A percentile compares a stretch with the other conserved stretches of the same genome.
These are phyloP conservation scores for Etheostoma nigrum DNA, from an alignment of 2,797 vertebrate species.

Conservation along the genomic window DNA sequence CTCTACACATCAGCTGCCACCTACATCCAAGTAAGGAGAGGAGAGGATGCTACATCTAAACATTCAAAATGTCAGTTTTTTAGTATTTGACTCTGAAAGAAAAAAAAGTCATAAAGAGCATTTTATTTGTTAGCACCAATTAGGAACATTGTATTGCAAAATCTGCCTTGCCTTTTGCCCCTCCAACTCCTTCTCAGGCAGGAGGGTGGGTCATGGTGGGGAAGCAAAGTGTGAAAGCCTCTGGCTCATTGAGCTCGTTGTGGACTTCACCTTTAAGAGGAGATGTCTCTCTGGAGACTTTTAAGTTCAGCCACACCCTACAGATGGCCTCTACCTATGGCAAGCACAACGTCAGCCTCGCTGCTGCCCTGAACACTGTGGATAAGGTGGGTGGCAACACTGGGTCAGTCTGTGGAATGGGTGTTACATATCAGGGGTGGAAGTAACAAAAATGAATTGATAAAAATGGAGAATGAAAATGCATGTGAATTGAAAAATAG, in stretches of 20 bases:
- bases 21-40: slow-evolving; percentile 85
- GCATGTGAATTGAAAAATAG: too few relatives aligned
- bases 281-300: slow-evolving; percentile 84
- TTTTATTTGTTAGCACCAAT: not conserved
- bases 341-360: slow-evolving; percentile 84
- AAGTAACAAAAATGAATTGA: too few relatives aligned
- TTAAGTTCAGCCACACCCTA: slow-evolving; percentile 78
- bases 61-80: not conserved
- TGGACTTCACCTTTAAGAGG: slow-evolving; percentile 86
- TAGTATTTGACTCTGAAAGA: not conserved
- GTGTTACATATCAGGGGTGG: too few relatives aligned
- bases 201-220: slow-evolving; percentile 71
- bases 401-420: not conserved
- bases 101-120: not conserved
- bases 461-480: too few relatives aligned
- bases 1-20: slow-evolving; percentile 83
- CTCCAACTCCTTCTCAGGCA: slow-evolving; percentile 58
- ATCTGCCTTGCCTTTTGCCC: not conserved
- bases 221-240: slow-evolving; percentile 78
- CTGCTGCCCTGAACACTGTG: slow-evolving; percentile 76
- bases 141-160: not conserved
- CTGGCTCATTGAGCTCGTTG: slow-evolving; percentile 80
- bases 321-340: slow-evolving; percentile 82
- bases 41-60: not conserved
- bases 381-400: slow-evolving; percentile 81